Percentiles rank a stretch among this genome's conserved stretches.
Conservation (phyloP, 2,113 vertebrate species). For the Oreochromis tanganicae region DNA sequence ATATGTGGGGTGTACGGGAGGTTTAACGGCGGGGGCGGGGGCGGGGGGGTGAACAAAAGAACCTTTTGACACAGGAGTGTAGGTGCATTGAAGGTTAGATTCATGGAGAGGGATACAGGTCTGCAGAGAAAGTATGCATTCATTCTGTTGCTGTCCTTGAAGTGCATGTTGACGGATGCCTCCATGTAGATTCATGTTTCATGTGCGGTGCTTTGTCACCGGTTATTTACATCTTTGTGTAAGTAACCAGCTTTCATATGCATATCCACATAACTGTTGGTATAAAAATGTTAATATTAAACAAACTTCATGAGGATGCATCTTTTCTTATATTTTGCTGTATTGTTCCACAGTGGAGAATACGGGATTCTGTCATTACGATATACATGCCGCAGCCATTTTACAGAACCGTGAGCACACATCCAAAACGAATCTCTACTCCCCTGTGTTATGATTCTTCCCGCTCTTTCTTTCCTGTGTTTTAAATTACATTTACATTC, state of each 20-base stretch:
- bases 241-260: not conserved
- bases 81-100: constrained; percentile 52
- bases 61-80: constrained; percentile 34
- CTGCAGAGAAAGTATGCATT: constrained; percentile 24
- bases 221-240: not conserved
- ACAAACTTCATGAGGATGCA: not conserved
- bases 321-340: not conserved
- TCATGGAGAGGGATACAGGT: constrained; percentile 23
- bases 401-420: not conserved
- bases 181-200: not conserved
- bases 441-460: not conserved
- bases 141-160: constrained; percentile 37
- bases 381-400: fast-evolving
- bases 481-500: not conserved
- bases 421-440: not conserved
- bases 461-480: not conserved
- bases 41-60: constrained; percentile 31
- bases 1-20: constrained; percentile 7
- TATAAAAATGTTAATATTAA: not conserved
- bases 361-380: not conserved
- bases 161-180: not conserved
- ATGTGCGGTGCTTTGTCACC: not conserved
- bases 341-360: not conserved
- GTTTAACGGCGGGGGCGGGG: constrained; percentile 10
- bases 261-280: not conserved